These are phyloP conservation scores for Tipula lateralis DNA, from an alignment of 2,888 invertebrate genomes.

Conservation along the genomic window DNA sequence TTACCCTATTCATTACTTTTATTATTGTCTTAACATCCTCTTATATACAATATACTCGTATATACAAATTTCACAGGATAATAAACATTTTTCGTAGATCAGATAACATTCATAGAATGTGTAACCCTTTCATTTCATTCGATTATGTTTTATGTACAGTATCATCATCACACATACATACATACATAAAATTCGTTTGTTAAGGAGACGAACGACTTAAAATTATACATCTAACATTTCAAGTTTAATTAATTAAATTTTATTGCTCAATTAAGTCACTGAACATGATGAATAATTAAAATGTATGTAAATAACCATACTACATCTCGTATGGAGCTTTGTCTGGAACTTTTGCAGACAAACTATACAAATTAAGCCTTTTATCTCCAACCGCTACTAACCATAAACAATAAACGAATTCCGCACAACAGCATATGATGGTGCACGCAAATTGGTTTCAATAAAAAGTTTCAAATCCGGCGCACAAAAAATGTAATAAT, in stretches of 20 bases:
- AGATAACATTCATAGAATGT: not conserved
- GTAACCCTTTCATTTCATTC: slow-evolving; percentile 3
- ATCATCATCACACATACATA: not conserved
- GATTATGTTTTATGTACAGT: not conserved
- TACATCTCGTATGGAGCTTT: no score
- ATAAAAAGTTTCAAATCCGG: not conserved
- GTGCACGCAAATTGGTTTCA: not conserved
- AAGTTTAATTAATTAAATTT: slow-evolving; percentile 11
- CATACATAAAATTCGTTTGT: not conserved
- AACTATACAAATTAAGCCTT: not conserved
- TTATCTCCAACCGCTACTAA: no score
- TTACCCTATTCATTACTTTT: slow-evolving; percentile 4
- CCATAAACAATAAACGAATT: no score
- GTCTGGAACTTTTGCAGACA: not conserved
- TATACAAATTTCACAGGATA: not conserved
- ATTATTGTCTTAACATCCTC: slow-evolving; percentile 11
- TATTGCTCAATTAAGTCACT: not conserved
- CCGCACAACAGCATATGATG: no score
- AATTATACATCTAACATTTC: not conserved
- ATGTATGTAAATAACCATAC: no score
- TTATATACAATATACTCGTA: not conserved
- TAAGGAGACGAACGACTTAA: not conserved
- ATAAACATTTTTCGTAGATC: slow-evolving; percentile 24
- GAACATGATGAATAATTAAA: not conserved
- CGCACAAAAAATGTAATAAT: not conserved